phyloP scores from a whole-genome alignment of 2,113 vertebrate species.

The Plotosus lineatus region DNA sequence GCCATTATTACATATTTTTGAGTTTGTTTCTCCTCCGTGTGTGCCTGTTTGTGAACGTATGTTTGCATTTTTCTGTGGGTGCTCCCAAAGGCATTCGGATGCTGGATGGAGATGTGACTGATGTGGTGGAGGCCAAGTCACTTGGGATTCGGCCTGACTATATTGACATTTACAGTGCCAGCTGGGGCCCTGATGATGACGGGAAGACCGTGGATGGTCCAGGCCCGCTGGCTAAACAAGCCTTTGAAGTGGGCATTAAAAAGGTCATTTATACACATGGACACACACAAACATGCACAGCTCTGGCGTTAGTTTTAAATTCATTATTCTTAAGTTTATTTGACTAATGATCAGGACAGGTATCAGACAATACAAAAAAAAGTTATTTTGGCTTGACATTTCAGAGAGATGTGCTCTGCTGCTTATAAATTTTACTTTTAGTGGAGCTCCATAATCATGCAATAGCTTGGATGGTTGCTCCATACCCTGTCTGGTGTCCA shows the following conservation, averaged over 20 bases:
- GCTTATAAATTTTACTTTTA: background rate
- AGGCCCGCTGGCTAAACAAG: constrained; percentile 83
- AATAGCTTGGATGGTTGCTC: no score
- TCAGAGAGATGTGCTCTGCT: background rate
- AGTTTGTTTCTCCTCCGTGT: background rate
- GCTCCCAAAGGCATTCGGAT: constrained; percentile 86
- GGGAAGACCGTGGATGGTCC: constrained; percentile 93
- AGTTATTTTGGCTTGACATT: background rate
- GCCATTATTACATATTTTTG: constrained; percentile 45
- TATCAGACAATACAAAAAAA: background rate
- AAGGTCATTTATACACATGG: constrained; percentile 73
- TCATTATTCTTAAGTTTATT: background rate
- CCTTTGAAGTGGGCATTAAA: constrained; percentile 89
- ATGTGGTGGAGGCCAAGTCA: constrained; percentile 90
- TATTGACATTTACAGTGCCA: constrained; percentile 94
- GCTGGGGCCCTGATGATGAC: constrained; percentile 95
- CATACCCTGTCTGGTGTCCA: no score
- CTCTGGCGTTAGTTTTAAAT: constrained; percentile 16
- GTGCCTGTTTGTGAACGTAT: constrained; percentile 11
- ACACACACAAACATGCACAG: constrained; percentile 9
- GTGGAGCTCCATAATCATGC: no score
- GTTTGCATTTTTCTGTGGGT: constrained; percentile 44
- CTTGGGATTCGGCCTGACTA: constrained; percentile 89
- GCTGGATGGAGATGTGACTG: constrained; percentile 93
- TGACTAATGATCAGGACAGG: constrained; percentile 11